Conservation (phyloP, 2,113 vertebrate species). For the Vimba vimba region DNA sequence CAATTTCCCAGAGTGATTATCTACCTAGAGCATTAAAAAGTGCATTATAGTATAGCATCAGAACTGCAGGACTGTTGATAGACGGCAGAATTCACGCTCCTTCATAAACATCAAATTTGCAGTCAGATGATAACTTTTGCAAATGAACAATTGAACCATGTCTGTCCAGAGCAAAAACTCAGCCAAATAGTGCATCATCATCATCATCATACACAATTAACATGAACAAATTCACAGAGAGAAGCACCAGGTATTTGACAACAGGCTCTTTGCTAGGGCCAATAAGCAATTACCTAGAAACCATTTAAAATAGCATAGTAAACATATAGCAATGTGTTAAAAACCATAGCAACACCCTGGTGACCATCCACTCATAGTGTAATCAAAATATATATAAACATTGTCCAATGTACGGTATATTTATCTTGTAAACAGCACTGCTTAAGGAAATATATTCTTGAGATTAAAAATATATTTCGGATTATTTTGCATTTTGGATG, state of each 20-base stretch:
- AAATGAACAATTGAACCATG: not conserved
- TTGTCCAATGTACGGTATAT: too few species aligned
- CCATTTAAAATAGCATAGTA: not conserved
- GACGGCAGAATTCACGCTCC: not conserved
- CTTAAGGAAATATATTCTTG: too few species aligned
- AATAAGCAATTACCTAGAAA: not conserved
- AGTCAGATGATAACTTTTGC: not conserved
- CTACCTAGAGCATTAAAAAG: conserved; percentile 24
- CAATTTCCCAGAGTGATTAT: conserved; percentile 43
- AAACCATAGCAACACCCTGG: not conserved
- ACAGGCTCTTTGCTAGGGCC: not conserved
- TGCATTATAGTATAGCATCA: not conserved
- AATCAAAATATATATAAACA: too few species aligned
- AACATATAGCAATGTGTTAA: not conserved
- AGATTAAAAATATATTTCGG: too few species aligned
- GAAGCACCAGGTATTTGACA: not conserved
- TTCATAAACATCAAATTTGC: conserved; percentile 14
- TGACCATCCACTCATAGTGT: too few species aligned
- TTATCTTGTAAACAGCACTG: too few species aligned
- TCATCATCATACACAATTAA: too few species aligned
- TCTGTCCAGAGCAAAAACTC: not conserved
- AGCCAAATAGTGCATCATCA: too few species aligned
- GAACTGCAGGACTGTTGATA: conserved; percentile 8
- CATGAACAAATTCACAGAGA: not conserved
- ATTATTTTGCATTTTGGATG: too few species aligned